phyloP scores from a whole-genome alignment of 2,113 vertebrate genomes.

The Zosterops borbonicus region DNA sequence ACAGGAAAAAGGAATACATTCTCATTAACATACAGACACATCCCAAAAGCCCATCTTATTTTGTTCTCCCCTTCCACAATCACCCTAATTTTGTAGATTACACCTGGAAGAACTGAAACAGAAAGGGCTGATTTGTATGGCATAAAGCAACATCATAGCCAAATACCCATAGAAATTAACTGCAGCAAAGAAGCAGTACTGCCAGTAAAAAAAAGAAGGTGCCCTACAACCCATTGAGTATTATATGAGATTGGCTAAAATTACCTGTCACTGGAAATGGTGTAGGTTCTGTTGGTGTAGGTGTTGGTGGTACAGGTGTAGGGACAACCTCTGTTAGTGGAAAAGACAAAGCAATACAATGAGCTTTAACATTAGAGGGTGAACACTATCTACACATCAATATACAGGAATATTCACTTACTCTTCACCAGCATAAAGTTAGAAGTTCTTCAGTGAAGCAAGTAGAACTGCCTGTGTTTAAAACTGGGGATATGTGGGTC shows the following conservation, averaged over 20 bases:
- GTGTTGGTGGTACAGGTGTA: background rate
- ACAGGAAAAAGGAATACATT: background rate
- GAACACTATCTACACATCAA: background rate
- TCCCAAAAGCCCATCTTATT: background rate
- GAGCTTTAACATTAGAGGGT: background rate
- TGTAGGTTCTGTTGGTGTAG: background rate
- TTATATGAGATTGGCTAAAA: background rate
- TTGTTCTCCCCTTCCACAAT: background rate
- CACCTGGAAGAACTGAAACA: background rate
- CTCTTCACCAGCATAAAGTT: background rate
- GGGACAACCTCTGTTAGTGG: background rate
- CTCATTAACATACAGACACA: background rate
- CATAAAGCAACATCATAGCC: background rate
- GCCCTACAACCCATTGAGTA: background rate
- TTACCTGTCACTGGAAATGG: constrained; percentile 13
- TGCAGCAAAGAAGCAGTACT: background rate
- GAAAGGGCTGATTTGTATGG: background rate
- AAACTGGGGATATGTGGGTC: fast-evolving
- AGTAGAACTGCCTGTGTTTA: background rate
- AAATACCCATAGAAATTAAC: background rate
- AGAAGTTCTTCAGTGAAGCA: background rate
- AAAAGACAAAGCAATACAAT: background rate
- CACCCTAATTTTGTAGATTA: background rate
- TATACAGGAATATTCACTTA: background rate
- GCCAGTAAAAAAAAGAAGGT: background rate